These are phyloP conservation scores for Rhinolophus ferrumequinum DNA, from an alignment of 2,113 vertebrate species.

Conservation along the genomic window DNA sequence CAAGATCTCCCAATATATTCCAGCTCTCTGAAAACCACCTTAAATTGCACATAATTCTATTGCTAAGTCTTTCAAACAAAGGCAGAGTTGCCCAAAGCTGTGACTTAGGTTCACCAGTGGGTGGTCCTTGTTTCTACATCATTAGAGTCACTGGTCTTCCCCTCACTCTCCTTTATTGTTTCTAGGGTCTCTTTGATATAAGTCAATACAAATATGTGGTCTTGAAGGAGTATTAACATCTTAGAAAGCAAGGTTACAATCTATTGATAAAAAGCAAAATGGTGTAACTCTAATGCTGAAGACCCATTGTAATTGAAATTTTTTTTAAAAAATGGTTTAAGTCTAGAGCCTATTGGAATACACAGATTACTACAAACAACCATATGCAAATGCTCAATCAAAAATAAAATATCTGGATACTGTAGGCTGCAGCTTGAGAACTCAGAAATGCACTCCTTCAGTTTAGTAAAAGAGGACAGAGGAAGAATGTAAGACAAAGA, in stretches of 20 bases:
- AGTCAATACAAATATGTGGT: neutral
- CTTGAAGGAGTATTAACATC: neutral
- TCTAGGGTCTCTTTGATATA: neutral
- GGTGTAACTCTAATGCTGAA: neutral
- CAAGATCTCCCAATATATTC: slow-evolving; percentile 6
- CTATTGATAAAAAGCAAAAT: neutral
- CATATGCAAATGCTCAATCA: neutral
- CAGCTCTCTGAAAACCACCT: neutral
- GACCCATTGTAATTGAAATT: no score
- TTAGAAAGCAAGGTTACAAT: neutral
- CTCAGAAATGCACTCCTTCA: neutral
- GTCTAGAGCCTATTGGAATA: neutral
- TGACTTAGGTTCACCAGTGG: neutral
- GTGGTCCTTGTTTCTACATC: neutral
- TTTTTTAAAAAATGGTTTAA: neutral
- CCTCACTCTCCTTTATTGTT: neutral
- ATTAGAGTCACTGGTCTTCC: neutral
- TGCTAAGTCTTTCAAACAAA: neutral
- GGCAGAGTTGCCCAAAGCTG: neutral
- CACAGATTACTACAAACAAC: neutral
- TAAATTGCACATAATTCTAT: neutral
- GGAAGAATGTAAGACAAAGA: neutral
- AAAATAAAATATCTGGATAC: neutral
- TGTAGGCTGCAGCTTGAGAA: neutral
- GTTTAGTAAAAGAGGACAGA: neutral